These are phyloP conservation scores for Listrodromus nycthemerus DNA, from an alignment of 2,888 invertebrate genomes.

Conservation along the genomic window DNA sequence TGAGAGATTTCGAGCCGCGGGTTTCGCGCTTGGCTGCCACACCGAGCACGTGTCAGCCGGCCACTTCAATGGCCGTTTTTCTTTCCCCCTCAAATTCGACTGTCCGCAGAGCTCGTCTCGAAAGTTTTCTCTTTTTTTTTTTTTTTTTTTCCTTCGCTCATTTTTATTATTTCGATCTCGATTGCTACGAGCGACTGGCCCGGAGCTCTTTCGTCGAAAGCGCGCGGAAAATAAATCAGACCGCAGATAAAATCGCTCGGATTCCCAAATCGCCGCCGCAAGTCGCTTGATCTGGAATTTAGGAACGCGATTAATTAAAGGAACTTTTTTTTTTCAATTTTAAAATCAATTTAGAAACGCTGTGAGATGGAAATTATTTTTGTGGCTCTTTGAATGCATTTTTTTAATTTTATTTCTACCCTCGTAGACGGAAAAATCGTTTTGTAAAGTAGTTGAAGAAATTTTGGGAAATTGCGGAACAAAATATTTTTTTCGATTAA, in stretches of 20 bases:
- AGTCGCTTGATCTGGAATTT: not conserved
- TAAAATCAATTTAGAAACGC: too few species aligned
- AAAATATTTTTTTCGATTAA: too few species aligned
- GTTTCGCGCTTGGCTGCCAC: conserved; percentile 59
- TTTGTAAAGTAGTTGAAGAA: too few species aligned
- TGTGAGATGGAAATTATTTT: too few species aligned
- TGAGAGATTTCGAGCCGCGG: conserved; percentile 21
- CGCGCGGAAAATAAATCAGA: conserved; percentile 21
- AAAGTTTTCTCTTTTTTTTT: conserved; percentile 29
- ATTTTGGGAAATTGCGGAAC: too few species aligned
- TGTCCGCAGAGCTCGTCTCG: conserved; percentile 16
- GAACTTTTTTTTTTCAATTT: too few species aligned
- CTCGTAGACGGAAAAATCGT: too few species aligned
- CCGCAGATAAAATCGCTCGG: not conserved
- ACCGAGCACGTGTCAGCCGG: conserved; percentile 65
- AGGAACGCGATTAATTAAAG: not conserved
- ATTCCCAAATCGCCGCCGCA: not conserved
- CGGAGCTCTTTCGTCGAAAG: conserved; percentile 41
- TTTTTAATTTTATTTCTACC: too few species aligned
- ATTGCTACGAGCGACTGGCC: conserved; percentile 38
- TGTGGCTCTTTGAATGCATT: too few species aligned
- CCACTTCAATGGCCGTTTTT: conserved; percentile 53
- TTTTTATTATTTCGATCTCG: conserved; percentile 57
- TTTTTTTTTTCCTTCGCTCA: conserved; percentile 32
- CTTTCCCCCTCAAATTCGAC: conserved; percentile 45